Percentiles rank a stretch among this genome's conserved stretches.
Conservation (phyloP, 2,888 invertebrate genomes). For the Tubulanus polymorphus region DNA sequence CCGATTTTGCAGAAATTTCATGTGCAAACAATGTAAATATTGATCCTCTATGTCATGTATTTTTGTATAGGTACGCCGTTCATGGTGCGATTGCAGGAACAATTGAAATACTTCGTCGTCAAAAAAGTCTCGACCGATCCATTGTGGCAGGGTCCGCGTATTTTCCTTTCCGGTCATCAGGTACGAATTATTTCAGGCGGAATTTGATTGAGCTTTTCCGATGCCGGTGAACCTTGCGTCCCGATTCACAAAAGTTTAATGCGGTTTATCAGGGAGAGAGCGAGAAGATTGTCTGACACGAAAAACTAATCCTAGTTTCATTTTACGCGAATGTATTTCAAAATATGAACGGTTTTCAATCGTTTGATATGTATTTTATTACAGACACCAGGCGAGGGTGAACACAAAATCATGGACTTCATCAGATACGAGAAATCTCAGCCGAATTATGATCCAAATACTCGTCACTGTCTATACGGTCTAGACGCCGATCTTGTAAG, state of each 20-base stretch:
- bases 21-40: neutral
- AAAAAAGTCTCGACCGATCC: constrained; percentile 75
- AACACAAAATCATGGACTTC: constrained; percentile 99
- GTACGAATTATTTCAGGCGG: no score
- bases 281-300: no score
- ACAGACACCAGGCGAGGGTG: constrained; percentile 88
- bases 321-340: no score
- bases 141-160: constrained; percentile 79
- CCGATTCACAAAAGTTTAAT: no score
- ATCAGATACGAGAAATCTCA: constrained; percentile 78
- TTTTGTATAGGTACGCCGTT: constrained; percentile 62
- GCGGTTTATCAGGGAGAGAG: no score
- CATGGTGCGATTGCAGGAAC: constrained; percentile 83
- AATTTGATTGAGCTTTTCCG: no score
- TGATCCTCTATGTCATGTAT: neutral
- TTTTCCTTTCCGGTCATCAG: constrained; percentile 90
- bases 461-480: constrained; percentile 93
- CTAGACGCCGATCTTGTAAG: constrained; percentile 84
- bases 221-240: no score
- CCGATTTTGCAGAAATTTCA: no score
- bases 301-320: no score
- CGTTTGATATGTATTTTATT: constrained; percentile 19
- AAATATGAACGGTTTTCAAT: neutral
- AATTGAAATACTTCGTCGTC: constrained; percentile 80
- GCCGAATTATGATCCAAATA: constrained; percentile 82